Base-by-base conservation (phyloP, 2,113 vertebrate species). In the Antennarius striatus region DNA sequence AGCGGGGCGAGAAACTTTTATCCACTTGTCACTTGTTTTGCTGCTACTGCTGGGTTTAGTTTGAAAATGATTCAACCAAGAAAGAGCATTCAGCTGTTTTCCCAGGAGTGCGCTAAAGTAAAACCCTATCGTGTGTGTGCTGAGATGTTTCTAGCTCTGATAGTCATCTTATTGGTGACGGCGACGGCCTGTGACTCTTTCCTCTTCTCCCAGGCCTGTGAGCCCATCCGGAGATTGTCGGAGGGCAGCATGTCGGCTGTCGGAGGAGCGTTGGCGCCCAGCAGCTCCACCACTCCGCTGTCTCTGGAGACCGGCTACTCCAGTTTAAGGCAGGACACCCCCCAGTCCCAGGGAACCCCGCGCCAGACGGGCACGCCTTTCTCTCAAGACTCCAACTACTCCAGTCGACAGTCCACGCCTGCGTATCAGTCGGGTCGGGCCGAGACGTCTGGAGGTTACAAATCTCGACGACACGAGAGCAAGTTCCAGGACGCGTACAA, bases 401-500 rank as follows among this genome's bases (percentile, higher is more conserved):
- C 98, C 39, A 98, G 96, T 81, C 94, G 96, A 7, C 96, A 98
- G 90, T 94, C 94, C 13, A 99, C 98, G 0, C 98, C 96, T 0
- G 94, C 95, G 17, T 97, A 95, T 91, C 95, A 94, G 80, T 93
- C 94, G 14, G 81, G 92, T 68, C 96, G 96, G 73, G 89, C 95
- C 3, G 92, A 91, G 0, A 89, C 86, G 49, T 95, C 96, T 1
- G 91, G 88, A 0, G 75, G 88, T 15, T 98, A 95, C 93, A 99
- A 98, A 83, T 82, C 94, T 56, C 91, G 96, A 58, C 90, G 98
- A 40, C 96, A 96, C 0, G 96, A 99, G 79, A 93, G 94, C 47
- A 98, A 97, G 86, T 98, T 98, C 75, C 96, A 96, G 1, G 96
- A 99, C 0, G 95, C 98, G 14, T 99, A 99, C 89, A 99, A 98